Evolutionary conservation across 2,113 vertebrate species (phyloP), one percentile per base, ranked within the genome.

Genomic region (Corythoichthys intestinalis): DNA sequence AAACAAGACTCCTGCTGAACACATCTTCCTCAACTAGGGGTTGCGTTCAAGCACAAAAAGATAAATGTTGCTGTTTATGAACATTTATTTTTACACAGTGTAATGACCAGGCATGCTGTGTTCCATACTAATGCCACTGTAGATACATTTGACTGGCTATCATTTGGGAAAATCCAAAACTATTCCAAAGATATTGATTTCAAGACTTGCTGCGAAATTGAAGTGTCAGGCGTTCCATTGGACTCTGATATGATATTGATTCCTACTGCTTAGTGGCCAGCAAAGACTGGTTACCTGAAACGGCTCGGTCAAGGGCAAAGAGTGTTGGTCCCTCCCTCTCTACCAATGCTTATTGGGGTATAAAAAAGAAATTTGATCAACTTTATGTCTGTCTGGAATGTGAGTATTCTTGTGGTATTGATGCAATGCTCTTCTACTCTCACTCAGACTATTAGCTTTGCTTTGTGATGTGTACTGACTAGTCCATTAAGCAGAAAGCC

Each of bases 181-280:
- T 89, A 89, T 91, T 90, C 83, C 85, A 65, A 74, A 70, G 79
- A 71, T 83, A 92, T 93, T 70, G 90, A 93, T 93, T 88, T 78
- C 20, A 49, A 75, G 79, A 79, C 85, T 81, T 65, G 79, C 82
- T 86, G 90, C 91, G 86, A 93, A 93, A 94, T 94, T 93, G 93
- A 95, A 92, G 86, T 94, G 90, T 91, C 87, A 93, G 90, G 84
- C 92, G 90, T 92, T 91, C 79, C 81, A 72, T 69, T 84, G 80
- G 83, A 83, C 78, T 74, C 90, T 94, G 89, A 92, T 94, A 92
- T 94, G 89, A 83, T 94, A 94, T 93, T 82, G 94, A 94, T 95
- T 84, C 76, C 58, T 66, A 34, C 75, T 78, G 79, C 84, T 85
- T 84, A 82, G 80, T 58, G 69, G 76, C 77, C 76, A 85, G 83